Conservation (phyloP, 2,888 invertebrate species). For the Drosophila basisetae region DNA sequence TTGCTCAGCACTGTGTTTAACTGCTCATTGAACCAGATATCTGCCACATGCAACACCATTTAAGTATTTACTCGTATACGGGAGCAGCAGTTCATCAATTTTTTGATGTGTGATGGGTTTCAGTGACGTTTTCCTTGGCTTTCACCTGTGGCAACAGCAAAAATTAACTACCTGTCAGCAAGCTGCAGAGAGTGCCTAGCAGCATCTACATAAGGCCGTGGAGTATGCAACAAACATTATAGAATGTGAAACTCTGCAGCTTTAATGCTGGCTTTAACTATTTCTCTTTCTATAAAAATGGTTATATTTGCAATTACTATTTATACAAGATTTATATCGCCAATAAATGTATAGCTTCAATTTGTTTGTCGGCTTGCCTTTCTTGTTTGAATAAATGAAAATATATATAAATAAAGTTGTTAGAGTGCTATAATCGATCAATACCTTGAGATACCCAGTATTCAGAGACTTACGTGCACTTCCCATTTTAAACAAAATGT, state of each 20-base stretch:
- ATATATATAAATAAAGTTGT: too few relatives aligned
- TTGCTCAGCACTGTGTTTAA: constrained; percentile 36
- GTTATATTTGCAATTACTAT: background rate
- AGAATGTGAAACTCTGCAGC: background rate
- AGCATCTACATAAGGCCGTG: background rate
- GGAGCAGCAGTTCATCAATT: constrained; percentile 1
- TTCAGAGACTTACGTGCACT: too few relatives aligned
- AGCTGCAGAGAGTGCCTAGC: constrained; percentile 30
- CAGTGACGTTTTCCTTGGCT: constrained; percentile 20
- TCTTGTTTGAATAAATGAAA: too few relatives aligned
- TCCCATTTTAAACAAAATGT: too few relatives aligned
- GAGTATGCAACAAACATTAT: constrained; percentile 1
- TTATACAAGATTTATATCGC: background rate
- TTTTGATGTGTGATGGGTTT: constrained; percentile 7
- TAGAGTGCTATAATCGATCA: too few relatives aligned
- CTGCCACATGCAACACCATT: constrained; percentile 53
- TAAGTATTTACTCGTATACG: constrained; percentile 63
- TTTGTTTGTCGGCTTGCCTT: too few relatives aligned
- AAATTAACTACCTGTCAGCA: constrained; percentile 51
- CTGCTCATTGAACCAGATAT: constrained; percentile 52
- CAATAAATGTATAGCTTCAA: background rate
- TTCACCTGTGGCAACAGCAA: constrained; percentile 33
- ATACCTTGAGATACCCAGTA: too few relatives aligned
- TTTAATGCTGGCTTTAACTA: background rate
- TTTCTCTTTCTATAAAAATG: background rate